Base-by-base conservation (phyloP, 2,888 invertebrate genomes). In the Netelia melanura region DNA sequence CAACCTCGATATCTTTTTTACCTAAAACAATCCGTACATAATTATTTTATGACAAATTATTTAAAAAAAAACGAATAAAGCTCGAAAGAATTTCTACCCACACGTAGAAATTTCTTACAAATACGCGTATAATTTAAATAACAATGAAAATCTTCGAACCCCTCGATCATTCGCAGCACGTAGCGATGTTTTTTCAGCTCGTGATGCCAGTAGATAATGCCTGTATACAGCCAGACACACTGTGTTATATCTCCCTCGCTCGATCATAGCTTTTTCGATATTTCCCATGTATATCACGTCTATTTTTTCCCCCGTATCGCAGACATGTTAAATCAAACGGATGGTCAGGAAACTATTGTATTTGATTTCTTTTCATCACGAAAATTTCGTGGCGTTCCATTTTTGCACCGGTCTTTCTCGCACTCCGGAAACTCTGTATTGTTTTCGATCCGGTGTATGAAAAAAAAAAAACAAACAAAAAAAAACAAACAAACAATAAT, bases 401-500 rank as follows among this genome's bases (percentile, higher is more conserved):
- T 80, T 56, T 48, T 67, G 21, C 43, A 30, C 17, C 21, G 11
- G 1, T 3, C 25, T 6, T 54, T 10, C 8, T 8, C 11, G 17
- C 21, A 38, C 5, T 1, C 58, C 8, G 48, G n/a, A 64, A 54
- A 14, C 48, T 11, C 25, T 21, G 75, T 68, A 74, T 75, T 68
- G 67, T 67, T 65, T 72, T 61, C 6, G 52, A 75, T 81, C 38
- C 43, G 1, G 52, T 54, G 17, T 30, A 61, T 14, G 30, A 68
- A 43, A 64, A 44, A 38, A 67, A 65, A 67, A 54, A 44, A 23
- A 2, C 1, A 23, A 61, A 2, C 0, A 58, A 14, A 30, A 67
- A 23, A 64, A 54, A 38, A 67, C 56, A 68, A 43, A 64, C 44
- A 38, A 25, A 23, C 17, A 77, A 84, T 81, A 78, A 81, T 77